These are phyloP conservation scores for Odocoileus hemionus DNA, from an alignment of 2,113 vertebrate genomes.

Conservation along the genomic window DNA sequence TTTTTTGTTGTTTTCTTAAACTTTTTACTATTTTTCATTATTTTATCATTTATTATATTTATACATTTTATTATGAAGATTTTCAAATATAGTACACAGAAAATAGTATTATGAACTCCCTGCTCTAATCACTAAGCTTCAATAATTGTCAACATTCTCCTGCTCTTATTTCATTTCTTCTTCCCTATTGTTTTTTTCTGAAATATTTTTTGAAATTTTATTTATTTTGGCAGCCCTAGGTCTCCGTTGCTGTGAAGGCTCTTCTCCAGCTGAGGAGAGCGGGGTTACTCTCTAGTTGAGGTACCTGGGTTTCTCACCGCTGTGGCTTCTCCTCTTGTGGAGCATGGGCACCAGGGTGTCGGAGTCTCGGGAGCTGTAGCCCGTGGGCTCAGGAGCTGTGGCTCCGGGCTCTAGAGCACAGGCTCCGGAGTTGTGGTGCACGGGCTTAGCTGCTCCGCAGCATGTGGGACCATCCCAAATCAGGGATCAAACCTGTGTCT, in stretches of 20 bases:
- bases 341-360: neutral
- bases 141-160: neutral
- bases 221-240: neutral
- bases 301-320: neutral
- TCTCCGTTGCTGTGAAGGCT: neutral
- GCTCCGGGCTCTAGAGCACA: neutral
- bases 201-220: neutral
- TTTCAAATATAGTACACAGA: neutral
- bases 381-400: neutral
- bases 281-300: neutral
- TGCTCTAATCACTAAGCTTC: neutral
- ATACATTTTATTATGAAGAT: neutral
- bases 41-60: neutral
- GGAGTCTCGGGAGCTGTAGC: neutral
- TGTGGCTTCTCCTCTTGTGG: neutral
- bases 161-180: neutral
- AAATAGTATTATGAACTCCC: neutral
- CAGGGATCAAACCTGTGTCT: neutral
- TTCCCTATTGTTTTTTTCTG: neutral
- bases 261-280: neutral
- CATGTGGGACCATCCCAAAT: neutral
- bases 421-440: accelerated
- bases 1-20: neutral
- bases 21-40: neutral
- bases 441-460: neutral